Evolutionary conservation across 2,113 vertebrate genomes (phyloP), one percentile per base, ranked within the genome.

Genomic region (Nothoprocta pentlandii): DNA sequence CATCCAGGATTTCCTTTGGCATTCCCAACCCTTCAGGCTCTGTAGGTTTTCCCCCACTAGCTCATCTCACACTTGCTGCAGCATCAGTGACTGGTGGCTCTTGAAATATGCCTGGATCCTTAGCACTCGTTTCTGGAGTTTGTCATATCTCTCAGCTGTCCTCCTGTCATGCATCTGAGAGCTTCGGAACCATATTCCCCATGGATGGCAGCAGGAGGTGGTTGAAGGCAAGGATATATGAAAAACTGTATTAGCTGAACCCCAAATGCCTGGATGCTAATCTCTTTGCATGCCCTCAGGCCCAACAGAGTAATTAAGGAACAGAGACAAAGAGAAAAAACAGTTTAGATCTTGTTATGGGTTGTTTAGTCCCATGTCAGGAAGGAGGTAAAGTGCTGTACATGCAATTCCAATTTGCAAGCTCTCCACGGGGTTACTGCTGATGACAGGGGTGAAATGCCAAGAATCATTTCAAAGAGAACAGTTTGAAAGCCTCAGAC

Each of bases 381-480:
- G 90, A 67, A 69, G 30, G 64, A 86, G 30, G 64, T 28, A 81
- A 85, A 66, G 36, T 41, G 80, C 46, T 75, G 73, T 36, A 53
- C 0, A 14, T 77, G 90, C 53, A 59, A 47, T 83, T 93, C 93
- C 64, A 85, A 59, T 86, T 80, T 80, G 25, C 66, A 67, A 2
- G 14, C 62, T 93, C 80, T 86, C 76, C 10, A 32, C n/a, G 71
- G 82, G 79, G 71, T 85, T 85, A 39, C 41, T 77, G 54, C 41
- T 89, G 82, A 76, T 93, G 90, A 67, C 14, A 66, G 79, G 85
- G 86, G 73, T 88, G 78, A 96, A 93, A 95, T 61, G 39, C 83
- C 77, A 80, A 83, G 70, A 87, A 77, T 47, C 28, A 4, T 92
- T 94, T 94, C 68, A 90, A 85, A 85, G 56, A 66, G 70, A 95